Evolutionary conservation across 1,140 invertebrate species (phyloP), one percentile per base, ranked within the genome.

Genomic region (Holotrichia oblita): DNA sequence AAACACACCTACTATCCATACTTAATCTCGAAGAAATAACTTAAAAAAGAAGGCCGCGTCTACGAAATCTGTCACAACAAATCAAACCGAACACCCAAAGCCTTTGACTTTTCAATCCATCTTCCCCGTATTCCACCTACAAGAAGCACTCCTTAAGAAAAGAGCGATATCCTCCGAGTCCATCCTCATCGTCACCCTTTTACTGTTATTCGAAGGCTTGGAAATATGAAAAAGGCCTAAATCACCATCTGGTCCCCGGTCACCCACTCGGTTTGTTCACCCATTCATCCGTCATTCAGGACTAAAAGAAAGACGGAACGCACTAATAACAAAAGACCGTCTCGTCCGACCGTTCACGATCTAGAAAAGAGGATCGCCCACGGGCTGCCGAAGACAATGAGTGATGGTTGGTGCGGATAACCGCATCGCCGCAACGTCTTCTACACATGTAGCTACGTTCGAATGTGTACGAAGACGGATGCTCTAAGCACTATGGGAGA

Each of bases 241-340:
- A 55, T 55, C 48, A 55, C 48, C 48, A 55, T 55, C 48, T 55
- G 48, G 48, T 55, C 14, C 48, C 14, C 9, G 14, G 14, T 55
- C 48, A 55, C 48, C 48, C 48, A 55, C 48, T 55, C 48, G 48
- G 48, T 55, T 55, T 55, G 14, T 55, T 55, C 48, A 55, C 48
- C 48, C 48, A 17, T 55, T 17, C 48, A 55, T 55, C 48, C 17
- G 48, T 55, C 48, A 55, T 55, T 55, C 48, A 6, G 14, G 48
- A 17, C 14, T 17, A 48, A 48, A n/a, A 48, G n/a, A n/a, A 48
- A 48, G 44, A 55, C n/a, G n/a, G 48, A 55, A 55, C 48, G 48
- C 48, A 17, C 48, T 55, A 55, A 55, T 55, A 55, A 55, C 48
- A 55, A 55, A 55, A 17, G 6, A 14, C 14, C 48, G 48, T 55